Evolutionary conservation across 2,797 vertebrate genomes (phyloP), one percentile per base, ranked within the genome.

Genomic region (Protonibea diacanthus): DNA sequence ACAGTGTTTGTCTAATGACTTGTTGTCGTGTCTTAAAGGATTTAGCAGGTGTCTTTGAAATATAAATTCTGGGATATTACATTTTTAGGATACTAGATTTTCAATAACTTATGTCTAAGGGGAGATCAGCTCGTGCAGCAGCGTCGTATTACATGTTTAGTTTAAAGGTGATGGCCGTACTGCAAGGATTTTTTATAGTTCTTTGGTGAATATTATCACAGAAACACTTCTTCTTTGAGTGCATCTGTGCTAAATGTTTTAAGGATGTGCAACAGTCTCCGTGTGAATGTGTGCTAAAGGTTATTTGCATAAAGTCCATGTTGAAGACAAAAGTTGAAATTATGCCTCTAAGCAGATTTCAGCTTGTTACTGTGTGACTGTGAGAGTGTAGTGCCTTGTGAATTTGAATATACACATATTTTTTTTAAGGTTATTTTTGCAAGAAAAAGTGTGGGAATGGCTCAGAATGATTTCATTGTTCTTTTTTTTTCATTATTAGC

Each of bases 391-490:
- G 40, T 3, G 21, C 53, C 45, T 71, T 53, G 13, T 44, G 52
- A 57, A 80, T 72, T 76, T 66, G 33, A 62, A 49, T 57, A 45
- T 10, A 27, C 5, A 27, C 29, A 7, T 44, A 59, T 47, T 53
- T 68, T 21, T 74, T 40, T 53, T 47, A 25, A 15, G 47, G 25
- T 73, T 73, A 51, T 59, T 76, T 74, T 48, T 51, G 64, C 60
- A 38, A 53, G 53, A 66, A 53, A 59, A 59, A 55, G 23, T 63
- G 67, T 80, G 68, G 60, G 40, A 44, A 45, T 27, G 57, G 57
- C 74, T 84, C 29, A 62, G 12, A 83, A 73, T 65, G 20, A 40
- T 82, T 61, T 66, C 10, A 74, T 74, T 77, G 60, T 81, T 80
- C 27, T 62, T 66, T 38, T 62, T 69, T 75, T 77, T 12, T 23